phyloP scores from a whole-genome alignment of 2,797 vertebrate species.

The Lagorchestes hirsutus region DNA sequence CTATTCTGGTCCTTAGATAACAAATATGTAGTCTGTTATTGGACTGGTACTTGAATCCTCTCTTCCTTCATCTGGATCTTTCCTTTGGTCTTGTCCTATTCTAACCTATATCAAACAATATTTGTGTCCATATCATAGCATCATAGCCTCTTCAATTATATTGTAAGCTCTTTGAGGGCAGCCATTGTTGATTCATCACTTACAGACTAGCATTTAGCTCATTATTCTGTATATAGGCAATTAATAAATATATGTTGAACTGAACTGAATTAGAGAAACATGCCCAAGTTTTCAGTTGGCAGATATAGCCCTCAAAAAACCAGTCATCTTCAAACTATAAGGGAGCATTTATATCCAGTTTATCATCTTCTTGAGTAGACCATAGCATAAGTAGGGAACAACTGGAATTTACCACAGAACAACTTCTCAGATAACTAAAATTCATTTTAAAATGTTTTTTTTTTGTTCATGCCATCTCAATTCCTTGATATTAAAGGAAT shows the following conservation, averaged over 20 bases:
- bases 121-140: not conserved
- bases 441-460: not conserved
- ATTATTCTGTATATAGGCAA: not conserved
- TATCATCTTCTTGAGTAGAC: not conserved
- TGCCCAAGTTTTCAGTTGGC: not conserved
- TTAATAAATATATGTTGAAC: not conserved
- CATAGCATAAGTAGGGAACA: not conserved
- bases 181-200: not conserved
- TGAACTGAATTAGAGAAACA: not conserved
- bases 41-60: not conserved
- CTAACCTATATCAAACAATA: not conserved
- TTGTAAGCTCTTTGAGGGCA: not conserved
- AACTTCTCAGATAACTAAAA: not conserved
- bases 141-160: not conserved
- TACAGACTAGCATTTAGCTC: not conserved
- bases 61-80: not conserved
- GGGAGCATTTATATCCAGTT: not conserved
- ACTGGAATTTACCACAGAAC: not conserved
- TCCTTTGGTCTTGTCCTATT: not conserved
- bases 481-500: slow-evolving; percentile 34
- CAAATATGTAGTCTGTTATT: not conserved
- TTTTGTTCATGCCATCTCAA: not conserved
- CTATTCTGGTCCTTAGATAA: not conserved
- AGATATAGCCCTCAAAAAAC: not conserved
- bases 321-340: not conserved